phyloP scores from a whole-genome alignment of 2,888 invertebrate species.

The Eilema griseolum region DNA sequence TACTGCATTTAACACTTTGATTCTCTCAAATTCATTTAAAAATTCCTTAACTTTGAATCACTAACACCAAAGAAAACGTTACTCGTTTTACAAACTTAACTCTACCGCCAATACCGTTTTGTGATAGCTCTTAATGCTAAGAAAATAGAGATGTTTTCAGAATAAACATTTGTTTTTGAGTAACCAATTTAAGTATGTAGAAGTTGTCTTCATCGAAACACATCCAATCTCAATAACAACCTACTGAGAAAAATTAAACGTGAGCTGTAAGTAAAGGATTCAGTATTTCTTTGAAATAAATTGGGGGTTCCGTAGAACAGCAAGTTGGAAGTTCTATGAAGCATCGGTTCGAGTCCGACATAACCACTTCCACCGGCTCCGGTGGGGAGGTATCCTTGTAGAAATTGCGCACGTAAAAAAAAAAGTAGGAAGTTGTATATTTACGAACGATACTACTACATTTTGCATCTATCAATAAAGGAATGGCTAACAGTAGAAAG shows the following conservation, averaged over 20 bases:
- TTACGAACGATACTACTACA: too few species aligned
- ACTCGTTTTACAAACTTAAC: constrained; percentile 19
- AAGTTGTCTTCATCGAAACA: constrained; percentile 40
- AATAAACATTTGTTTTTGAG: constrained; percentile 18
- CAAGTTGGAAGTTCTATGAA: too few species aligned
- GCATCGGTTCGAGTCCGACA: too few species aligned
- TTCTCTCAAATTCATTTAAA: constrained; percentile 9
- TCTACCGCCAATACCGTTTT: neutral
- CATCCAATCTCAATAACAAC: constrained; percentile 44
- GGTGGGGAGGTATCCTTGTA: too few species aligned
- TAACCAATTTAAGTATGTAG: constrained; percentile 2
- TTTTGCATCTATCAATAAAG: too few species aligned
- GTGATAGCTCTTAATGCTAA: neutral
- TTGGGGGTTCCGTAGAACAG: neutral
- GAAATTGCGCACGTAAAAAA: too few species aligned
- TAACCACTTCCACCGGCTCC: too few species aligned
- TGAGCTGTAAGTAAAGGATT: constrained; percentile 38
- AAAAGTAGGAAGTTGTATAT: too few species aligned
- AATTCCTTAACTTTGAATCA: constrained; percentile 50
- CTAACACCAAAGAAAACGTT: constrained; percentile 17
- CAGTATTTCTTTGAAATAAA: constrained; percentile 13
- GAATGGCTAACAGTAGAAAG: too few species aligned
- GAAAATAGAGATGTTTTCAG: constrained; percentile 6
- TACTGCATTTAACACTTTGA: neutral
- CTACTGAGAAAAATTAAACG: constrained; percentile 37